Base-by-base conservation (phyloP, 2,797 vertebrate species). In the Phalloptychus januarius region DNA sequence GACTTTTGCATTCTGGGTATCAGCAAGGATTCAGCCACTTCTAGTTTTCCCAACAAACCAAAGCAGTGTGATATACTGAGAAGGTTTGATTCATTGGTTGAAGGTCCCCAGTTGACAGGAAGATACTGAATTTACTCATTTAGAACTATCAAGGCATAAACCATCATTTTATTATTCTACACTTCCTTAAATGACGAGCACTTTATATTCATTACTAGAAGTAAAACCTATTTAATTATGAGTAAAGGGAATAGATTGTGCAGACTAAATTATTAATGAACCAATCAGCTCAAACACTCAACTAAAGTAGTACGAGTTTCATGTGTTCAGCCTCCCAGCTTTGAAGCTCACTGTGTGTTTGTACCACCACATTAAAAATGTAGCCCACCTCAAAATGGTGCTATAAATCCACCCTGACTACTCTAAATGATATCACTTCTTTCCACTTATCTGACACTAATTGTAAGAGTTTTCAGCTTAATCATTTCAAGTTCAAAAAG, bases 191-290 rank as follows among this genome's bases (percentile, higher is more conserved):
- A 63, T 63, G 56, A 16, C 6, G 3, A 28, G 61, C 33, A 7
- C 12, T 63, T 63, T 20, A 10, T 36, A 36, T 63, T 63, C 33
- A 38, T 63, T 36, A 63, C 20, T 20, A 63, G 61, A 36, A 63
- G 61, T 36, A 36, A 36, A 63, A 63, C 33, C 61, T 63, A 18
- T 63, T 63, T 20, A 63, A 33, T 45, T 63, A n/a, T 77, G 72
- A 12, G 23, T 46, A 42, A 76, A 72, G 15, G 61, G 20, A 3
- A 76, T 5, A 69, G 0, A 36, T 15, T 52, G 50, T 28, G 16
- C 45, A 38, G 46, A 63, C 72, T 83, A 71, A 73, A 71, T 77
- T 1, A 80, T 11, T 70, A 33, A 78, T 72, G 31, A 0, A 48
- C 5, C 61, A 28, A 45, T 78, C 8, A 4, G 25, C 28, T 33